Base-by-base conservation (phyloP, 2,888 invertebrate genomes). In the Dolichomitus sp. region DNA sequence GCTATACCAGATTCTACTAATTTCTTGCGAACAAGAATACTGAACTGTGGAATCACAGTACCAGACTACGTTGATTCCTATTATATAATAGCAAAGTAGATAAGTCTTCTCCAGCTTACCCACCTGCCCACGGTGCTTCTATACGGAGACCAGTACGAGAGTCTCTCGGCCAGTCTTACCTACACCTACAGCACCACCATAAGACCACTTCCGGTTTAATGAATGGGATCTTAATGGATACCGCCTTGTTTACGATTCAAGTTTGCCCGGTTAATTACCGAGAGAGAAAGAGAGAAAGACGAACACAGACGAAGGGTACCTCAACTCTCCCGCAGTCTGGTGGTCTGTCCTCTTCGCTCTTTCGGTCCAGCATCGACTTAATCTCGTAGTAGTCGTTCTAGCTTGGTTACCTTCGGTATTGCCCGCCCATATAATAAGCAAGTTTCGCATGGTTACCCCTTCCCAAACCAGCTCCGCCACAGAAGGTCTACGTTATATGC, bases 151-250 rank as follows among this genome's bases (percentile, higher is more conserved):
- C 57, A 37, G 7, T 33, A 59, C 52, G 23, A 68, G 69, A 42
- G 57, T 17, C 72, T 81, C 79, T 45, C 63, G 54, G 45, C 50
- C 54, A 40, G 54, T 80, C 48, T 73, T 65, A 65, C 73, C 63
- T 76, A 65, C 27, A 65, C 54, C 52, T 30, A 37, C 76, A 79
- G 72, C 19, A 61, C 81, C 42, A 74, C 65, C 75, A 54, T 40
- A 52, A 63, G 73, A 81, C 85, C 90, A 88, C 89, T 91, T 91
- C 89, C 90, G 89, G 86, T 88, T 86, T 90, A 90, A 91, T 89
- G 90, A 91, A 91, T 90, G 88, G 88, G 88, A 87, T 88, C 89
- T 90, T 91, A 91, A 91, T 91, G 90, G 90, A 90, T 86, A 89
- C 88, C 85, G 88, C 86, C 91, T 91, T 90, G 91, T 90, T 91